phyloP scores from a whole-genome alignment of 1,140 invertebrate genomes.

The Drosophila rhopaloa region DNA sequence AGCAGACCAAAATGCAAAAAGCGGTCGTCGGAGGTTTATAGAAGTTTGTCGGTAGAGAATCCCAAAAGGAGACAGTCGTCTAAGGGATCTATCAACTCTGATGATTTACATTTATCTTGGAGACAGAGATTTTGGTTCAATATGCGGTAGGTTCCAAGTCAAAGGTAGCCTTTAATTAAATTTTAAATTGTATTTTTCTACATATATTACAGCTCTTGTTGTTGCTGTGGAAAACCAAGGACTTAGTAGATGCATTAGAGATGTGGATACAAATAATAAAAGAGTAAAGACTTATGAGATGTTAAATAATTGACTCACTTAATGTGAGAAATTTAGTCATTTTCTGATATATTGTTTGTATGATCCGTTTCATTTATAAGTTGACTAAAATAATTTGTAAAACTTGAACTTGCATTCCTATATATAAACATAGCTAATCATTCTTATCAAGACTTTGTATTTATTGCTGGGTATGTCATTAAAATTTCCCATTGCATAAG shows the following conservation, averaged over 20 bases:
- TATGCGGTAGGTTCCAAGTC: not conserved
- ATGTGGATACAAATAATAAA: not conserved
- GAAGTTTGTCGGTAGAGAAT: constrained; percentile 9
- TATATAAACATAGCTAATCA: not conserved
- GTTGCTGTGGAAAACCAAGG: constrained; percentile 3
- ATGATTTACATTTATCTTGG: constrained; percentile 9
- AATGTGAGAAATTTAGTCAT: no score
- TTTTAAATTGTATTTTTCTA: not conserved
- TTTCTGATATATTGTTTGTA: not conserved
- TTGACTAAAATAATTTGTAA: not conserved
- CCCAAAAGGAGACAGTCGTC: not conserved
- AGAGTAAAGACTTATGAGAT: not conserved
- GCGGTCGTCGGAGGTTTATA: constrained; percentile 28
- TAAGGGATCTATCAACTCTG: not conserved
- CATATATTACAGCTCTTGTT: constrained; percentile 3
- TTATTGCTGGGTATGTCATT: not conserved
- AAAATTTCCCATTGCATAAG: no score
- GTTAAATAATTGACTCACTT: no score
- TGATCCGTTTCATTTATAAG: not conserved
- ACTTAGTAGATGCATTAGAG: no score
- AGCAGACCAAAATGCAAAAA: not conserved
- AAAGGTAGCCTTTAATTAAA: no score
- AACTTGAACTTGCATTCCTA: not conserved
- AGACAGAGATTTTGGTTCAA: constrained; percentile 11
- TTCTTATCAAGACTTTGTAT: not conserved